Percentiles rank a stretch among this genome's conserved stretches.
These are phyloP conservation scores for Thripadectes ignobilis DNA, from an alignment of 2,797 vertebrate species.

Conservation along the genomic window DNA sequence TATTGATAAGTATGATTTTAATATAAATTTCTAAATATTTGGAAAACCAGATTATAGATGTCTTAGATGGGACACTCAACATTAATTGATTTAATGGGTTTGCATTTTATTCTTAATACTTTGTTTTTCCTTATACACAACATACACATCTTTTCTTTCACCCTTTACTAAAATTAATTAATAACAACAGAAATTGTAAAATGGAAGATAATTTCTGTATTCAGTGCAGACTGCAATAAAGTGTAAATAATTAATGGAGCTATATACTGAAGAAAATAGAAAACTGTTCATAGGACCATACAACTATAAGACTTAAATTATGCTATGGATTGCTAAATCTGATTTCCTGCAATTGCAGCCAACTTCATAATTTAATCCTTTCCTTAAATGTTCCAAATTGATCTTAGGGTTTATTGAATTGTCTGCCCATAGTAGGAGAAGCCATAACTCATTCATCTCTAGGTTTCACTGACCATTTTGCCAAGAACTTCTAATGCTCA, in stretches of 20 bases:
- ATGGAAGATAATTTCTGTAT: neutral
- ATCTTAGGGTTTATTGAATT: neutral
- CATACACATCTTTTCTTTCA: neutral
- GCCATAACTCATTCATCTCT: neutral
- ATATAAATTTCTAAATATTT: neutral
- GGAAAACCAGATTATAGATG: neutral
- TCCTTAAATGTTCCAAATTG: neutral
- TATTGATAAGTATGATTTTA: neutral
- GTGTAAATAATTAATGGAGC: neutral
- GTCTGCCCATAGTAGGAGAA: neutral
- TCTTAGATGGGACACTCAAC: neutral
- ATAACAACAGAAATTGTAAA: neutral
- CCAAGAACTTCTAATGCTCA: neutral
- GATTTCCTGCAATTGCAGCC: neutral
- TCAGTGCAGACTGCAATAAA: neutral
- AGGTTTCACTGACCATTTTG: neutral
- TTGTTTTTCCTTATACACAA: neutral
- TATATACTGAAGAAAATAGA: neutral
- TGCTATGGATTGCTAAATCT: neutral
- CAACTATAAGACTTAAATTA: neutral
- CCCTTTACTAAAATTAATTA: neutral
- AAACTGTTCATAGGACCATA: neutral
- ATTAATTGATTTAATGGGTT: neutral
- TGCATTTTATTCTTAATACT: neutral
- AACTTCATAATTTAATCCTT: neutral